A percentile compares a stretch with the other conserved stretches of the same genome.
These are phyloP conservation scores for Arge pagana DNA, from an alignment of 2,888 invertebrate species.

Conservation along the genomic window DNA sequence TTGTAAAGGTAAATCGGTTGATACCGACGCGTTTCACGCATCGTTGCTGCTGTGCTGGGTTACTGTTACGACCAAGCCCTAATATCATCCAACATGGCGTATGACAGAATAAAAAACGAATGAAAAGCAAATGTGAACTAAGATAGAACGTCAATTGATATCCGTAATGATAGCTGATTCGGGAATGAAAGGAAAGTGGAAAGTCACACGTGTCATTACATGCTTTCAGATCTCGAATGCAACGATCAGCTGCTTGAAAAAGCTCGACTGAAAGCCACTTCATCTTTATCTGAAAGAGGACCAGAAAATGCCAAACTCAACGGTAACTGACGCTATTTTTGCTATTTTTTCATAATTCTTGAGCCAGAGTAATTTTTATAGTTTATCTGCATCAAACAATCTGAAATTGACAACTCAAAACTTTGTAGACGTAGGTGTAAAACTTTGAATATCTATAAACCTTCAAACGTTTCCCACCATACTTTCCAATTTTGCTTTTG, in stretches of 20 bases:
- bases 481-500: background rate
- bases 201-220: background rate
- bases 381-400: background rate
- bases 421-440: background rate
- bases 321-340: slow-evolving; percentile 70
- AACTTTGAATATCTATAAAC: background rate
- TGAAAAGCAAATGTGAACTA: too few relatives aligned
- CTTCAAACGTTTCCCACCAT: background rate
- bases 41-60: slow-evolving; percentile 29
- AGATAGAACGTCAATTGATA: too few relatives aligned
- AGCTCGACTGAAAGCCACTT: slow-evolving; percentile 78
- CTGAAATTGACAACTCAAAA: background rate
- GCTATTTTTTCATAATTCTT: slow-evolving; percentile 22
- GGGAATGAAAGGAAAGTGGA: background rate
- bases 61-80: slow-evolving; percentile 45
- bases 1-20: background rate
- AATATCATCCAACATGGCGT: slow-evolving; percentile 45
- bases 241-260: slow-evolving; percentile 76
- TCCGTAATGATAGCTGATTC: too few relatives aligned
- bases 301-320: slow-evolving; percentile 84
- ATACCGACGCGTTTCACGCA: background rate
- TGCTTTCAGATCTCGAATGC: slow-evolving; percentile 72
- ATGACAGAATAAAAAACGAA: background rate
- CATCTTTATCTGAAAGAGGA: slow-evolving; percentile 78
- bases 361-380: too few relatives aligned